Percentiles rank a stretch among this genome's conserved stretches.
Conservation (phyloP, 2,888 invertebrate genomes). For the Iphiclides podalirius region DNA sequence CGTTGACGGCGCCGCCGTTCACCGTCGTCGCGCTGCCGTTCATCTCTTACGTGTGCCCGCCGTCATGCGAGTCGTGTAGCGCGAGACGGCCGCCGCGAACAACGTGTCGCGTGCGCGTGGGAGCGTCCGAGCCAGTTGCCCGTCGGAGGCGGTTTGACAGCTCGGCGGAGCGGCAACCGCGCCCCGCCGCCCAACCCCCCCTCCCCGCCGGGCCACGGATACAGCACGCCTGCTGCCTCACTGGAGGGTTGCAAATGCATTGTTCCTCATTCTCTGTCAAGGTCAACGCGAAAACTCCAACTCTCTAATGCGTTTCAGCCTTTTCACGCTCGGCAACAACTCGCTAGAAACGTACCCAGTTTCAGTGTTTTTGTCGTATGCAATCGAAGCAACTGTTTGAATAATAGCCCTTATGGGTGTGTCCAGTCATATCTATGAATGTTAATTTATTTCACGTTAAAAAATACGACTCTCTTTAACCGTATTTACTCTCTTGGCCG, state of each 20-base stretch:
- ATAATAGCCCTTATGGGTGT: neutral
- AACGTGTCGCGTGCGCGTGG: constrained; percentile 52
- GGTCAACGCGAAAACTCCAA: constrained; percentile 55
- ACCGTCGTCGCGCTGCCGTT: constrained; percentile 79
- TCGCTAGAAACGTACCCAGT: neutral
- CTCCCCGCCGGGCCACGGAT: constrained; percentile 44
- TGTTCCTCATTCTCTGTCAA: constrained; percentile 61
- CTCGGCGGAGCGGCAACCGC: constrained; percentile 58
- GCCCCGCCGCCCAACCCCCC: constrained; percentile 43
- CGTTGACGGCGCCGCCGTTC: constrained; percentile 73
- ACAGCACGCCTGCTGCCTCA: constrained; percentile 55
- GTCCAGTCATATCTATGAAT: too few species aligned
- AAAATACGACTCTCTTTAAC: too few species aligned
- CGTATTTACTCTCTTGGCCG: too few species aligned
- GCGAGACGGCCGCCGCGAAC: constrained; percentile 67
- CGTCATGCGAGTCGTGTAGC: constrained; percentile 66
- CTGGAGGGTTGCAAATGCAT: constrained; percentile 73
- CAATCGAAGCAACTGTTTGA: neutral
- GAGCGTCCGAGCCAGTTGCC: constrained; percentile 75
- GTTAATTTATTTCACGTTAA: too few species aligned
- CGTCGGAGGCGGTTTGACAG: constrained; percentile 79
- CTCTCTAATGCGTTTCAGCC: constrained; percentile 27
- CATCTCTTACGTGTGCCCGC: constrained; percentile 63
- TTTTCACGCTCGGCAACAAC: constrained; percentile 12
- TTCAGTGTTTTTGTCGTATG: neutral